Percentiles rank a stretch among this genome's conserved stretches.
These are phyloP conservation scores for Thalassophryne amazonica DNA, from an alignment of 2,797 vertebrate genomes.

Conservation along the genomic window DNA sequence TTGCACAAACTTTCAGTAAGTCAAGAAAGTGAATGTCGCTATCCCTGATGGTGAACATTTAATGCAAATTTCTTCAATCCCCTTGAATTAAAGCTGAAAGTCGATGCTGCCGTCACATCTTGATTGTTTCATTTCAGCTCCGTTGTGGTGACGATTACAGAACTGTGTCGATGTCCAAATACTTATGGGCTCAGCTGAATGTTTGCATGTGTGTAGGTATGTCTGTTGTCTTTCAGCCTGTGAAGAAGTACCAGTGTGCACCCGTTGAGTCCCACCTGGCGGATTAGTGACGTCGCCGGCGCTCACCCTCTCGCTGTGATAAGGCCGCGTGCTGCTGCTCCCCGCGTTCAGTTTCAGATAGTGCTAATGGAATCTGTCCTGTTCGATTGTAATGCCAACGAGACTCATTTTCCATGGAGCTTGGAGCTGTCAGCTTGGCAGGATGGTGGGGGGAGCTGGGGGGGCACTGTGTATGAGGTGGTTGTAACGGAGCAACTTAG, in stretches of 20 bases:
- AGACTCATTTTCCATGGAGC: slow-evolving; percentile 99
- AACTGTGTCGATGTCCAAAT: no score
- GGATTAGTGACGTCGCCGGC: slow-evolving; percentile 75
- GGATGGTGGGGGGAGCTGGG: slow-evolving; percentile 19
- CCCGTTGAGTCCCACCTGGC: slow-evolving; percentile 55
- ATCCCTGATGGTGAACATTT: no score
- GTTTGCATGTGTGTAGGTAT: background rate
- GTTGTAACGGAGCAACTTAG: slow-evolving; percentile 52
- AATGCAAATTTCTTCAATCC: no score
- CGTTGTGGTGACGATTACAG: no score
- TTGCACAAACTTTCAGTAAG: no score
- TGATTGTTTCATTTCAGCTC: no score
- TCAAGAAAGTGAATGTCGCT: no score
- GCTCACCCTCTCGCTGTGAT: slow-evolving; percentile 82
- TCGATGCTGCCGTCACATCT: no score
- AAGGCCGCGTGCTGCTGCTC: slow-evolving; percentile 83
- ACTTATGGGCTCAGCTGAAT: no score
- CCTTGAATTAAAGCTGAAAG: no score
- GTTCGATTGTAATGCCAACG: slow-evolving; percentile 97
- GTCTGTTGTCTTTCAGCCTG: slow-evolving; percentile 5
- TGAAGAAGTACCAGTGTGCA: slow-evolving; percentile 10
- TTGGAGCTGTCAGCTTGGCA: slow-evolving; percentile 94
- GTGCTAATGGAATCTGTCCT: slow-evolving; percentile 99
- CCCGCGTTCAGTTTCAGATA: slow-evolving; percentile 97
- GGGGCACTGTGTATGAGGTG: slow-evolving; percentile 49